Evolutionary conservation across 2,797 vertebrate genomes (phyloP).

Genomic region (Rallus crepitans): DNA sequence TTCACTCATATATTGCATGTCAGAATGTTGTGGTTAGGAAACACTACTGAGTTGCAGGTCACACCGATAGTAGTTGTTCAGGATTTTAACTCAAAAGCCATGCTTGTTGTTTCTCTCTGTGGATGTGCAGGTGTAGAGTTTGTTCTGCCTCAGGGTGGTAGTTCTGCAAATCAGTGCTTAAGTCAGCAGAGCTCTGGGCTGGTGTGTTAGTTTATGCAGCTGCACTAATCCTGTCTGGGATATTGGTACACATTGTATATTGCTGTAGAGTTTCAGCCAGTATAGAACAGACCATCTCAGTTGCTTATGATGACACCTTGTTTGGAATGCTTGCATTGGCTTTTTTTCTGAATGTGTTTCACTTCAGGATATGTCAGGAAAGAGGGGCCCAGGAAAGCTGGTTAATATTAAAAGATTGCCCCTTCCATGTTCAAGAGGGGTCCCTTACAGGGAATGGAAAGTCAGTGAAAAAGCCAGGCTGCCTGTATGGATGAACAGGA

Average conservation of each 20-base stretch:
- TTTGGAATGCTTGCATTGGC: not conserved
- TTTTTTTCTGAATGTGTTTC: not conserved
- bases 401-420: not conserved
- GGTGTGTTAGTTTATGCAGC: not conserved
- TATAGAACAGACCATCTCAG: not conserved
- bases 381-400: not conserved
- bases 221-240: not conserved
- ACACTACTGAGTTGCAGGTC: not conserved
- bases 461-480: not conserved
- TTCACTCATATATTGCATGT: not conserved
- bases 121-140: not conserved
- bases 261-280: not conserved
- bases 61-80: not conserved
- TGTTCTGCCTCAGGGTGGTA: not conserved
- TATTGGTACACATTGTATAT: not conserved
- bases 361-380: not conserved
- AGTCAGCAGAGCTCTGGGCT: not conserved
- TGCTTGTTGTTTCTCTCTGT: not conserved
- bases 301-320: rapidly evolving
- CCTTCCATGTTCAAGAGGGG: rapidly evolving
- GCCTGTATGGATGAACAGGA: not conserved
- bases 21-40: not conserved
- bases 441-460: not conserved
- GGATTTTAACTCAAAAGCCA: not conserved
- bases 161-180: not conserved